Conservation (phyloP, 1,140 invertebrate genomes). For the Drosophila eugracilis region DNA sequence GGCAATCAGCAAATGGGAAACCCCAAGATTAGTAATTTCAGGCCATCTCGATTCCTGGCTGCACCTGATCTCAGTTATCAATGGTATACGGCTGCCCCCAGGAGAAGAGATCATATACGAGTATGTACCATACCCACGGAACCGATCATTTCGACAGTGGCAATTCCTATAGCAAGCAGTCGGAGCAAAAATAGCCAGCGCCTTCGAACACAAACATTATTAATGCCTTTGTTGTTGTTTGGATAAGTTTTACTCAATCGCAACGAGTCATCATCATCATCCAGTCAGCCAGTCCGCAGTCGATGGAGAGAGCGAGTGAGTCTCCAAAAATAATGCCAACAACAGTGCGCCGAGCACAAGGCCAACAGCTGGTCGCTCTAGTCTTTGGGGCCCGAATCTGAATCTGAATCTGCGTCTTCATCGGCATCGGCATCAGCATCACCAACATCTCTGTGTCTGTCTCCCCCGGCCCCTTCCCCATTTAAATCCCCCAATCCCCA, state of each 20-base stretch:
- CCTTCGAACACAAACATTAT: conserved; percentile 47
- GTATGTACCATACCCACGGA: conserved; percentile 7
- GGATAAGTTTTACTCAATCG: conserved; percentile 54
- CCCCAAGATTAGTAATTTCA: conserved; percentile 17
- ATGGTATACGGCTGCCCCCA: conserved; percentile 1
- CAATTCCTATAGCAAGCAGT: conserved; percentile 31
- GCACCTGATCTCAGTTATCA: conserved; percentile 46
- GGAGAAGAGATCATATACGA: conserved; percentile 3
- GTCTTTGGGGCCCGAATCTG: conserved; percentile 32
- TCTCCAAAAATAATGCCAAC: conserved; percentile 52
- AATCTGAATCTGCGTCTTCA: conserved; percentile 48
- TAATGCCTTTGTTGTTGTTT: conserved; percentile 52
- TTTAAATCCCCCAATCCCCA: conserved; percentile 2
- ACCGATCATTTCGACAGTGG: conserved; percentile 36
- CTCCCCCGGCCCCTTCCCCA: conserved; percentile 1
- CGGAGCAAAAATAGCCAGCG: conserved; percentile 46
- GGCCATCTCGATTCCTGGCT: conserved; percentile 22
- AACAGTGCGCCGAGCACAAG: conserved; percentile 39
- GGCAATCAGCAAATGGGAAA: conserved; percentile 18
- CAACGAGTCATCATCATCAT: conserved; percentile 41
- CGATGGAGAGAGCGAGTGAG: conserved; percentile 33
- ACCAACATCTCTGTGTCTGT: conserved; percentile 29
- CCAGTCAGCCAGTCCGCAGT: background rate
- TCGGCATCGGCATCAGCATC: conserved; percentile 34
- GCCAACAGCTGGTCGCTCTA: conserved; percentile 47